Conservation (phyloP, 2,888 invertebrate genomes). For the Polyommatus iphigenia region DNA sequence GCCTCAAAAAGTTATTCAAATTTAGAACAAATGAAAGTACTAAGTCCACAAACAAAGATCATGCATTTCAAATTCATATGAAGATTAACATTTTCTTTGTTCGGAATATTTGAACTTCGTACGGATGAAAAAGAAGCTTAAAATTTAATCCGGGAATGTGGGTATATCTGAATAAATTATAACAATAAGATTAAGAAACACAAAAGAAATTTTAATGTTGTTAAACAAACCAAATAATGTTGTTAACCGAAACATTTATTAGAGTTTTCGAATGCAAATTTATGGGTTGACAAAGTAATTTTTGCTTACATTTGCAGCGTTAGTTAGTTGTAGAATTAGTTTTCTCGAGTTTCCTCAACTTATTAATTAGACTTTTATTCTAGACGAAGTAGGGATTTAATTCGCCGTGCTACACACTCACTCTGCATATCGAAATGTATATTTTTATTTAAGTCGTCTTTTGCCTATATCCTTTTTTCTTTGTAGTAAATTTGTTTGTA, state of each 20-base stretch:
- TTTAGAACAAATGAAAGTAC: conserved; percentile 3
- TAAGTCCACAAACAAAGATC: conserved; percentile 17
- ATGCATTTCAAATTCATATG: conserved; percentile 22
- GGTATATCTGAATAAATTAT: conserved; percentile 36
- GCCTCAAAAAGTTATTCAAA: background rate
- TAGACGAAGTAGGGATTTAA: too few relatives aligned
- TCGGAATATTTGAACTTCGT: conserved; percentile 14
- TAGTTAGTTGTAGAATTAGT: background rate
- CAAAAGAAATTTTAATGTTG: background rate
- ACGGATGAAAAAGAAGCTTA: conserved; percentile 23
- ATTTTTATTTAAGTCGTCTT: too few relatives aligned
- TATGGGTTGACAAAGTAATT: background rate
- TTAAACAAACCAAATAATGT: background rate
- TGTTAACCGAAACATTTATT: background rate
- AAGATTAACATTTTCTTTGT: conserved; percentile 21
- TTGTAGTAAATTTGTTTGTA: too few relatives aligned
- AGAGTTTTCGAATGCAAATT: background rate
- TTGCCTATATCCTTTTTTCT: too few relatives aligned
- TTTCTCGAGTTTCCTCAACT: background rate
- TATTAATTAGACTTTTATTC: background rate
- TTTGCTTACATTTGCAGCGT: background rate
- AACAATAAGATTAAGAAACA: conserved; percentile 28
- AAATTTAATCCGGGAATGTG: conserved; percentile 17
- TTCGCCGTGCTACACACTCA: too few relatives aligned
- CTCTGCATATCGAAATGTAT: too few relatives aligned